These are phyloP conservation scores for Calameuta pallipes DNA, from an alignment of 2,888 invertebrate species.

Conservation along the genomic window DNA sequence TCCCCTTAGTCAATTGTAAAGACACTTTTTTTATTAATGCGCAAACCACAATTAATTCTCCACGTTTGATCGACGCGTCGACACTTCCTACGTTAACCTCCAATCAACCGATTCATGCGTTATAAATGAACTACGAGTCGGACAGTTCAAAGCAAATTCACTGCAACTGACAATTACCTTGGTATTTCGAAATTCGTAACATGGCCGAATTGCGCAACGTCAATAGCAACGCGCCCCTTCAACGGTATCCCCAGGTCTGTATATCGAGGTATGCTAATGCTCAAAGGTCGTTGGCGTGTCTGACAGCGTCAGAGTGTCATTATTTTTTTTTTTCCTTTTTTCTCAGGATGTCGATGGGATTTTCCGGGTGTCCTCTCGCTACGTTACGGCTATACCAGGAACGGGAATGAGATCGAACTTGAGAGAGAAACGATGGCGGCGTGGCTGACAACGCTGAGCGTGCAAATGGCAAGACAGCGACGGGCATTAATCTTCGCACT, in stretches of 20 bases:
- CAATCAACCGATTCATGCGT: neutral
- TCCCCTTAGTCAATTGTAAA: neutral
- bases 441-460: neutral
- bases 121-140: neutral
- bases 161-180: neutral
- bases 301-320: neutral
- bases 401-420: neutral
- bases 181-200: neutral
- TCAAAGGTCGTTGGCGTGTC: neutral
- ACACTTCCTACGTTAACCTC: neutral
- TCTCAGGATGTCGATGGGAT: neutral
- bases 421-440: neutral
- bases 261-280: neutral
- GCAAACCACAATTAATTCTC: too few relatives aligned
- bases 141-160: neutral
- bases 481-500: slow-evolving; percentile 50
- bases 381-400: neutral
- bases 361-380: neutral
- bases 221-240: neutral
- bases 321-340: neutral
- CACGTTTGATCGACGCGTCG: neutral
- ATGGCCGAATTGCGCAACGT: neutral
- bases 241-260: neutral
- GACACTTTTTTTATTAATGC: neutral
- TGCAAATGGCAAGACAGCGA: slow-evolving; percentile 44